These are phyloP conservation scores for Heteractis magnifica DNA, from an alignment of 92 coral and sea anemone genomes.

Conservation along the genomic window DNA sequence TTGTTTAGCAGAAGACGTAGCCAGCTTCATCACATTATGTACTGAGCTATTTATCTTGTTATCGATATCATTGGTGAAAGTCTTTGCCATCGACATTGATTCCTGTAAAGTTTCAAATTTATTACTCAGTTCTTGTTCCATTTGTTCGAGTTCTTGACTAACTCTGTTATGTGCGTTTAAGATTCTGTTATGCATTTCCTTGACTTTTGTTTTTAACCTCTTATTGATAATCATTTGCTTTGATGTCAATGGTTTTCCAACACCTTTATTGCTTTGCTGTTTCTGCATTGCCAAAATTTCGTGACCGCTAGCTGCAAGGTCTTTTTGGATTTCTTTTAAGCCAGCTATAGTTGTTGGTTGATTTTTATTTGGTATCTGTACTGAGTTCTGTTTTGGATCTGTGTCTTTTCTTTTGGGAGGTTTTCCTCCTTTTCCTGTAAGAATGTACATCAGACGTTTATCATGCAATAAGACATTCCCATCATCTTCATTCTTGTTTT, in stretches of 20 bases:
- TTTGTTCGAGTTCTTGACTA: slow-evolving; percentile 49
- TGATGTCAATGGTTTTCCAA: not conserved
- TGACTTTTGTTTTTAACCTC: slow-evolving; percentile 21
- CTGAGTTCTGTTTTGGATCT: not conserved
- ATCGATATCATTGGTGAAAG: slow-evolving; percentile 45
- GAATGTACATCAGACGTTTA: slow-evolving; percentile 24
- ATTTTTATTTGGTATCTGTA: too few species aligned
- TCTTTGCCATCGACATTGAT: slow-evolving; percentile 45
- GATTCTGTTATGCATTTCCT: slow-evolving; percentile 46
- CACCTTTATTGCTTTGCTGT: not conserved
- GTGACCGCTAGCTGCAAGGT: not conserved
- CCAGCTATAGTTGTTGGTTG: not conserved
- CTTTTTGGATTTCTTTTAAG: not conserved
- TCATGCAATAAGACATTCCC: slow-evolving; percentile 14
- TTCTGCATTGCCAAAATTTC: not conserved
- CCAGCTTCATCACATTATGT: slow-evolving; percentile 43
- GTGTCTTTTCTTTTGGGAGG: not conserved
- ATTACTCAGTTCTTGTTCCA: slow-evolving; percentile 38
- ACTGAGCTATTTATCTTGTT: slow-evolving; percentile 59
- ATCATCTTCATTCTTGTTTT: not conserved
- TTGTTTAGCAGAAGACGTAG: slow-evolving; percentile 53
- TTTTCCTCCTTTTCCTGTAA: slow-evolving; percentile 27
- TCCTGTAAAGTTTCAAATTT: slow-evolving; percentile 48
- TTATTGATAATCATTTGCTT: not conserved
- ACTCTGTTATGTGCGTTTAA: slow-evolving; percentile 54